phyloP scores from a whole-genome alignment of 2,113 vertebrate genomes.

The Heterochromis multidens region DNA sequence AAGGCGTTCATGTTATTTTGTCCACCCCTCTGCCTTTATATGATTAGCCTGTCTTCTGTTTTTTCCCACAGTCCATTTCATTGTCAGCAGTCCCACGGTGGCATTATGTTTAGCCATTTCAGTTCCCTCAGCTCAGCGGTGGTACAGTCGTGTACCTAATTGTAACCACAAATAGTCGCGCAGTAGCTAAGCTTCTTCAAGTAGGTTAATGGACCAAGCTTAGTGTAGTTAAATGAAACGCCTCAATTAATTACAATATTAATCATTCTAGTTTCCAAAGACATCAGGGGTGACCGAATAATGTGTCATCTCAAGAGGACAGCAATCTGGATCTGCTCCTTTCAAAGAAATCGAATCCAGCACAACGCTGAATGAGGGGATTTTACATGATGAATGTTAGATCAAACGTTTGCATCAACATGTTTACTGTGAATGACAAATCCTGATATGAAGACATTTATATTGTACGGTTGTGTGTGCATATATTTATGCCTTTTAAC shows the following conservation, averaged over 20 bases:
- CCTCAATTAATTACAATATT: conserved; percentile 40
- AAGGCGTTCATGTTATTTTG: not conserved
- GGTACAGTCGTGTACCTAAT: not conserved
- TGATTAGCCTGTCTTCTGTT: not conserved
- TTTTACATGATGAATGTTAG: conserved; percentile 29
- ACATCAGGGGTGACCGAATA: not conserved
- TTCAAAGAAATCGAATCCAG: conserved; percentile 15
- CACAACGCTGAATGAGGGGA: conserved; percentile 18
- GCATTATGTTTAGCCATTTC: conserved; percentile 1
- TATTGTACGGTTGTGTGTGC: conserved; percentile 45
- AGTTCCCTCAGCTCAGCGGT: not conserved
- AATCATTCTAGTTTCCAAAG: conserved; percentile 45
- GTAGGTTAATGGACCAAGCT: conserved; percentile 60
- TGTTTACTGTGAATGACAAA: conserved; percentile 63
- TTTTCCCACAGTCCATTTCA: not conserved
- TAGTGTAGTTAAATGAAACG: conserved; percentile 49
- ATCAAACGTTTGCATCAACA: conserved; percentile 15
- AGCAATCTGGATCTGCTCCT: conserved; percentile 1
- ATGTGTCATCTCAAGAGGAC: conserved; percentile 1
- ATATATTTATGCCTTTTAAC: conserved; percentile 41
- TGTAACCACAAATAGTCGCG: conserved; percentile 12
- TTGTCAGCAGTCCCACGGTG: not conserved
- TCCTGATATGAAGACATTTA: conserved; percentile 17
- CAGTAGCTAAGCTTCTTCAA: conserved; percentile 23
- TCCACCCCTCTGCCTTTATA: not conserved